Conservation (phyloP, 2,888 invertebrate genomes). For the Papilio protenor region DNA sequence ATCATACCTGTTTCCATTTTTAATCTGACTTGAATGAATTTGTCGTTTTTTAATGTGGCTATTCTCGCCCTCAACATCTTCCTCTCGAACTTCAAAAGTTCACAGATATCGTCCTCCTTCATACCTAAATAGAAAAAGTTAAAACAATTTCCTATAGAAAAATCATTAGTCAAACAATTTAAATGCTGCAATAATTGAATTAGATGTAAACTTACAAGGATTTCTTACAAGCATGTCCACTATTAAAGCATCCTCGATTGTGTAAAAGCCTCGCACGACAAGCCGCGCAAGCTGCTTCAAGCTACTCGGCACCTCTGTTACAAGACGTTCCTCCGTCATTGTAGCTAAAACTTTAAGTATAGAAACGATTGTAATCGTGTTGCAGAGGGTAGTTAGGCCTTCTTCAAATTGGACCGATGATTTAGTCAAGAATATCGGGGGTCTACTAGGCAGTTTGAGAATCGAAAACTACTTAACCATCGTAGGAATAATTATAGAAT, state of each 20-base stretch:
- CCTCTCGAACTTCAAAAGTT: constrained; percentile 95
- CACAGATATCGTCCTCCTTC: constrained; percentile 96
- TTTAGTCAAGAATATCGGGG: neutral
- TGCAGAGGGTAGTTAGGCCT: neutral
- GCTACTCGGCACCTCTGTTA: constrained; percentile 96
- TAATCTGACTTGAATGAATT: constrained; percentile 95
- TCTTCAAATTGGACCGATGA: neutral
- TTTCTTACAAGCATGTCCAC: constrained; percentile 98
- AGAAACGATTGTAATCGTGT: neutral
- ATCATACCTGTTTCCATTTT: constrained; percentile 95
- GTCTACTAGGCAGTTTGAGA: neutral
- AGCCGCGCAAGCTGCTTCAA: constrained; percentile 95
- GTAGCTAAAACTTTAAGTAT: constrained; percentile 50
- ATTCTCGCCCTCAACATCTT: constrained; percentile 96
- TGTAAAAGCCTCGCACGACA: constrained; percentile 96
- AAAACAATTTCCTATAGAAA: neutral
- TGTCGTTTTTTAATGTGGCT: constrained; percentile 94
- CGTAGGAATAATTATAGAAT: no score
- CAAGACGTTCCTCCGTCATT: constrained; percentile 89
- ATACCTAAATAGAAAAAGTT: constrained; percentile 80
- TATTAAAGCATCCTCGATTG: constrained; percentile 96
- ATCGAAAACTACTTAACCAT: neutral
- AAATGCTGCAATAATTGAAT: neutral
- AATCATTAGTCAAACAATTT: neutral
- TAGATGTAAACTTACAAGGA: constrained; percentile 88